Evolutionary conservation across 1,140 invertebrate species (phyloP).

Genomic region (Belonocnema kinseyi): DNA sequence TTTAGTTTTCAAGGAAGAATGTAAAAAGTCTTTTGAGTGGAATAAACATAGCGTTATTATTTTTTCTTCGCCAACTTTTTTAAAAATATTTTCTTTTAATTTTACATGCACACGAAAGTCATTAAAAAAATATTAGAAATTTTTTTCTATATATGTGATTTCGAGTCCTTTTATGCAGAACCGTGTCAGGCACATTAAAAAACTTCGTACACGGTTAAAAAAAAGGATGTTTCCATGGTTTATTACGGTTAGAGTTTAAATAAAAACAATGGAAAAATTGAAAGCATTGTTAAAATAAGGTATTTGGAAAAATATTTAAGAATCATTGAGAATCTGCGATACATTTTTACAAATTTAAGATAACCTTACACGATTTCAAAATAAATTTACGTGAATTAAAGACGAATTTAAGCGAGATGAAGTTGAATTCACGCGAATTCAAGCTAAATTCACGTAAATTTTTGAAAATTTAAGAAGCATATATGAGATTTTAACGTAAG

Average conservation of each 20-base stretch:
- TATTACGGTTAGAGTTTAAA: neutral
- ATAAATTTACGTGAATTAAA: no score
- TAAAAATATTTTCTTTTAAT: neutral
- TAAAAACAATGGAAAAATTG: neutral
- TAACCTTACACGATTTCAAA: neutral
- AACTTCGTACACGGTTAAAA: neutral
- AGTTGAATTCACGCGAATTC: no score
- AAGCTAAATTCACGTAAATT: no score
- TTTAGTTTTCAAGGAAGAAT: no score
- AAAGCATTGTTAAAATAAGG: neutral
- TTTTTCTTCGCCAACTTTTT: neutral
- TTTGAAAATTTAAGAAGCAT: no score
- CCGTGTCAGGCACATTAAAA: neutral
- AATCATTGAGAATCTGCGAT: neutral
- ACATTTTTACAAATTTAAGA: slow-evolving; percentile 33
- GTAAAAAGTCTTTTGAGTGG: no score
- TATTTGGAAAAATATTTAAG: neutral
- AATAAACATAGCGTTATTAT: no score
- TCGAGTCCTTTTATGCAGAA: neutral
- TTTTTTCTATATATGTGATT: neutral
- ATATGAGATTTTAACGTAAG: no score
- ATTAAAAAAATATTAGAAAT: neutral
- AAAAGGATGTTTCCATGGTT: neutral
- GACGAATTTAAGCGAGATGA: no score
- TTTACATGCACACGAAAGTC: neutral